These are phyloP conservation scores for Laothoe populi DNA, from an alignment of 2,888 invertebrate genomes.

Conservation along the genomic window DNA sequence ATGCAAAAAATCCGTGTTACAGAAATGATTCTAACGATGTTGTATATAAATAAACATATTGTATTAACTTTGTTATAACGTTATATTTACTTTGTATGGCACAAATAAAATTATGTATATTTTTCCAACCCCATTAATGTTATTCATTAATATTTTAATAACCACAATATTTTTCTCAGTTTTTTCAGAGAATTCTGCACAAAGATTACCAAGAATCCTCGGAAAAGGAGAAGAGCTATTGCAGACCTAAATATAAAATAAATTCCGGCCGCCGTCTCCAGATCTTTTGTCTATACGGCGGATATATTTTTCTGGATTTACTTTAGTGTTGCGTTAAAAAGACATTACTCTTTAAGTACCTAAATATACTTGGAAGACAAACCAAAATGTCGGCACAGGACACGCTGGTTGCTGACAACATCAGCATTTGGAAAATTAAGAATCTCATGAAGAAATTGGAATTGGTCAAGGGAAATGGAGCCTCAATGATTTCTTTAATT, in stretches of 20 bases:
- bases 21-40: too few species aligned
- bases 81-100: too few species aligned
- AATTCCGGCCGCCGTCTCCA: conserved; percentile 73
- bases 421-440: conserved; percentile 99
- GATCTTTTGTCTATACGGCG: conserved; percentile 78
- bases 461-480: conserved; percentile 99
- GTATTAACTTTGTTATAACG: too few species aligned
- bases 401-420: conserved; percentile 99
- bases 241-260: conserved; percentile 74
- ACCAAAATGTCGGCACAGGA: conserved; percentile 90
- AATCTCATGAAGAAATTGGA: conserved; percentile 99
- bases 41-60: too few species aligned
- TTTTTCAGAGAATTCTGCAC: conserved; percentile 72
- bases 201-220: conserved; percentile 79
- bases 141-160: neutral
- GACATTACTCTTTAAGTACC: conserved; percentile 58
- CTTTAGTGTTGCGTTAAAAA: conserved; percentile 66
- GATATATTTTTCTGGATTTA: conserved; percentile 79
- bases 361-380: conserved; percentile 53
- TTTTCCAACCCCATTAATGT: too few species aligned
- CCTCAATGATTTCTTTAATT: conserved; percentile 99
- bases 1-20: too few species aligned
- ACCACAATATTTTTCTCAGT: neutral
- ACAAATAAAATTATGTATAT: too few species aligned
- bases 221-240: conserved; percentile 75